Evolutionary conservation across 2,888 invertebrate species (phyloP).

Genomic region (Tenthredo notha): DNA sequence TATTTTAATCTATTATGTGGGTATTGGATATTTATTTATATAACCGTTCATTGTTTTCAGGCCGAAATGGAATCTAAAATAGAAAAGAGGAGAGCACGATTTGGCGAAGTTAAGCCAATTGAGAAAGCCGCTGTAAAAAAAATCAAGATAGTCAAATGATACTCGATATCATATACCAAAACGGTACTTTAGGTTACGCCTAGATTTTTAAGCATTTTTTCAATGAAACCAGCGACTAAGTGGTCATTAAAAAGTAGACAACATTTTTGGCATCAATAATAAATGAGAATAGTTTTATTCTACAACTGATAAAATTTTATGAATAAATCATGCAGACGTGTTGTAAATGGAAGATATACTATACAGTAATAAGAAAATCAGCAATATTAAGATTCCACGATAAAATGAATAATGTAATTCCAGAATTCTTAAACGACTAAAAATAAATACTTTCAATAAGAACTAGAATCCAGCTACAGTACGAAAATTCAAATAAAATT

Average conservation of each 20-base stretch:
- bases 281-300: neutral
- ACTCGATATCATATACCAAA: constrained; percentile 73
- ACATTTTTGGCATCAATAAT: neutral
- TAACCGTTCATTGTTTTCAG: constrained; percentile 57
- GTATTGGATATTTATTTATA: neutral
- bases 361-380: neutral
- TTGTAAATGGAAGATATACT: constrained; percentile 1
- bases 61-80: constrained; percentile 85
- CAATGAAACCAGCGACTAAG: constrained; percentile 17
- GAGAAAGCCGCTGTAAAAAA: constrained; percentile 73
- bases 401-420: constrained; percentile 32
- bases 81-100: constrained; percentile 89
- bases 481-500: neutral
- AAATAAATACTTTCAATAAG: constrained; percentile 33
- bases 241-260: constrained; percentile 26
- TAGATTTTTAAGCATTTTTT: constrained; percentile 58
- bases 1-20: neutral
- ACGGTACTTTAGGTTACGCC: constrained; percentile 64
- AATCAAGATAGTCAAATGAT: constrained; percentile 77
- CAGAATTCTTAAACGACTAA: constrained; percentile 25
- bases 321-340: neutral
- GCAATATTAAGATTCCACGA: neutral
- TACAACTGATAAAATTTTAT: neutral
- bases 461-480: neutral
- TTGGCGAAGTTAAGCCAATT: constrained; percentile 81